Conservation (phyloP, 2,797 vertebrate species). For the Myotis daubentonii region DNA sequence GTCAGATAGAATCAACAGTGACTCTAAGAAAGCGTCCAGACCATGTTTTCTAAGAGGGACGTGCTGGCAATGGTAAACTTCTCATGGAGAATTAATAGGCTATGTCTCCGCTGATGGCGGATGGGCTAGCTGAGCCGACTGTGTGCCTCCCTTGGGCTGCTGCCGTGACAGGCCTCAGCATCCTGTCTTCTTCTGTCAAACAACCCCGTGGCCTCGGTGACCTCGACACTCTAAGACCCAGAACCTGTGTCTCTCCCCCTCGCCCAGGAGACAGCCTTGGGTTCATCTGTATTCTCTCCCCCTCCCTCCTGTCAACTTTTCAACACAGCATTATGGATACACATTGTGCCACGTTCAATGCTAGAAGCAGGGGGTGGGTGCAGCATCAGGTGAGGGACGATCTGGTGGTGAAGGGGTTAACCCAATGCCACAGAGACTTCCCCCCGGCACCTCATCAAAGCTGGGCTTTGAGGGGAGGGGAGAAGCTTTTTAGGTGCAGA, state of each 20-base stretch:
- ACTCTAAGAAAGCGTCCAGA: slow-evolving; percentile 69
- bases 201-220: background rate
- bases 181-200: background rate
- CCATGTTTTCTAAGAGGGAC: slow-evolving; percentile 30
- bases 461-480: background rate
- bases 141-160: background rate
- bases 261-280: background rate
- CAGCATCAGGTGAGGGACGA: background rate
- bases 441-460: background rate
- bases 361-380: background rate
- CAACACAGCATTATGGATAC: background rate
- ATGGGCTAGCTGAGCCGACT: background rate
- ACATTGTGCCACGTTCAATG: background rate
- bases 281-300: background rate
- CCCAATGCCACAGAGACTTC: background rate
- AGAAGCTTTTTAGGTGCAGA: background rate
- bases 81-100: background rate
- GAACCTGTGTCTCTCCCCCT: background rate
- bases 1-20: slow-evolving; percentile 70
- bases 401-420: background rate
- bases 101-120: background rate
- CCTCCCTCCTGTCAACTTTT: background rate
- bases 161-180: background rate
- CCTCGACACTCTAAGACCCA: no score
- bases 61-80: background rate